Evolutionary conservation across 2,797 vertebrate genomes (phyloP), one percentile per base, ranked within the genome.

Genomic region (Bovichtus diacanthus): DNA sequence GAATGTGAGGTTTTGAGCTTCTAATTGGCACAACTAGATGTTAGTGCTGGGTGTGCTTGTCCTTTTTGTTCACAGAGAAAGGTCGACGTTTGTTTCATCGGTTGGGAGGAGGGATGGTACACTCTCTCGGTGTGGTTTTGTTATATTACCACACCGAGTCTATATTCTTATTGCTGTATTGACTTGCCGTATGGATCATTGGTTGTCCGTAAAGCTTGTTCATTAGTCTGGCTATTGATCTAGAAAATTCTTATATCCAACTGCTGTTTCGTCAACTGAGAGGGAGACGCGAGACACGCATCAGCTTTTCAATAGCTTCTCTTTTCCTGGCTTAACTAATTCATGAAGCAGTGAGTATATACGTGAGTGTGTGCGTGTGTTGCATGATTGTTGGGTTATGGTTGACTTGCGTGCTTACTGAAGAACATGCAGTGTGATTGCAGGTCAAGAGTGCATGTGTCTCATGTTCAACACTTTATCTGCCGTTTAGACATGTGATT

Each of bases 161-260:
- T 34, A 5, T 9, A 41, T 50, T 71, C 66, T 23, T 63, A 36
- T 51, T 29, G n/a, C 3, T 6, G 19, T 65, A 90, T 66, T 63
- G 88, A 90, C 49, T 67, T 7, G 31, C 13, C 4, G 23, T 15
- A 31, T 6, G 31, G 60, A 80, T 86, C 62, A 58, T 83, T 84
- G 72, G 15, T 38, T 56, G 67, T 79, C 55, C 21, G 44, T 51
- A 25, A 77, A 54, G 69, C 59, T 65, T 77, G 56, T 75, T 86
- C 79, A 88, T 85, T 85, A 88, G 73, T 74, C 53, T 47, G 34
- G 9, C 29, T 77, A 89, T 81, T 74, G 76, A 91, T 86, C 66
- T 36, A 61, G 74, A 84, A 76, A 64, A 75, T 78, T 80, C 69
- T 64, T 41, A n/a, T 46, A 31, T 65, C 58, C 56, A 70, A 38